These are phyloP conservation scores for Diachrysia chrysitis DNA, from an alignment of 2,888 invertebrate species.

Conservation along the genomic window DNA sequence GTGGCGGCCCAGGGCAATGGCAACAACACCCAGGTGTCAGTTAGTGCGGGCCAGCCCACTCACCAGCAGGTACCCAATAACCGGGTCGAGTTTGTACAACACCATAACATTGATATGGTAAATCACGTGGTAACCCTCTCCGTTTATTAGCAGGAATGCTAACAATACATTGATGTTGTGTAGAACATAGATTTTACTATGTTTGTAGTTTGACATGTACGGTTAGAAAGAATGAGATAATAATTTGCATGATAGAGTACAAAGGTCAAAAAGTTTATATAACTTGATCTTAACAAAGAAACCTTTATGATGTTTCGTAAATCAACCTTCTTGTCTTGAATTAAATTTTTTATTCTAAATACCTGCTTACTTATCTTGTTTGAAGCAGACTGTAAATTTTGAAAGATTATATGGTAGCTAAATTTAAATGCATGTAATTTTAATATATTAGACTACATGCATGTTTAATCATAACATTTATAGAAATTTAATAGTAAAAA, in stretches of 20 bases:
- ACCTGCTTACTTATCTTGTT: background rate
- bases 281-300: slow-evolving; percentile 22
- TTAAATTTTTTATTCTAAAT: background rate
- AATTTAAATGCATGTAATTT: slow-evolving; percentile 37
- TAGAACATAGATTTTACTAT: slow-evolving; percentile 61
- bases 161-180: slow-evolving; percentile 69
- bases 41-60: slow-evolving; percentile 75
- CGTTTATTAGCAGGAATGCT: slow-evolving; percentile 82
- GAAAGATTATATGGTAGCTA: background rate
- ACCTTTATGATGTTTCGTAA: slow-evolving; percentile 13
- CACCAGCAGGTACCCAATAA: slow-evolving; percentile 88
- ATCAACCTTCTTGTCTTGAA: slow-evolving; percentile 10
- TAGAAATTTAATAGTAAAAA: background rate
- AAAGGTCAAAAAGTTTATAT: slow-evolving; percentile 22
- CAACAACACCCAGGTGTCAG: slow-evolving; percentile 76
- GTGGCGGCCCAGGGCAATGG: slow-evolving; percentile 73
- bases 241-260: slow-evolving; percentile 42
- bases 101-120: slow-evolving; percentile 89
- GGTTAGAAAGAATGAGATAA: slow-evolving; percentile 21
- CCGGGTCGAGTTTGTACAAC: slow-evolving; percentile 88
- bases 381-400: background rate
- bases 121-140: slow-evolving; percentile 83
- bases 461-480: slow-evolving; percentile 36
- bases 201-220: slow-evolving; percentile 31
- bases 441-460: slow-evolving; percentile 47